phyloP scores from a whole-genome alignment of 2,113 vertebrate genomes.

The Bos indicus region DNA sequence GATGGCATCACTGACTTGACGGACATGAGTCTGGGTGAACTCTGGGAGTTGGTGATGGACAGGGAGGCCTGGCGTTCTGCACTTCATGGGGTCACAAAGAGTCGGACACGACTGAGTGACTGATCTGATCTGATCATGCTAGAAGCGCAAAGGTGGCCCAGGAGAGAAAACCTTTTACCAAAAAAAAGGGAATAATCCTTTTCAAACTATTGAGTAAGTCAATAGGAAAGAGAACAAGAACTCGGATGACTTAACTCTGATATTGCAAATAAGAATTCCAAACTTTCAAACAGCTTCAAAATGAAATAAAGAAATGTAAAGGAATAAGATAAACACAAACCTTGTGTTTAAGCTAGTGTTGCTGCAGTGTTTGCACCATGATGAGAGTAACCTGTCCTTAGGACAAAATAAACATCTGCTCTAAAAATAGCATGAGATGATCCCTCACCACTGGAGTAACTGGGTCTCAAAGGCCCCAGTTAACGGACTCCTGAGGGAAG shows the following conservation, averaged over 20 bases:
- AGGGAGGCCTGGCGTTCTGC: too few species aligned
- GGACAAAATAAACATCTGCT: background rate
- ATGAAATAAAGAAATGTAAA: background rate
- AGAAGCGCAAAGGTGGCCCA: background rate
- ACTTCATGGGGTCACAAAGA: too few species aligned
- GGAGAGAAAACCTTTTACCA: background rate
- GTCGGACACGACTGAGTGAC: too few species aligned
- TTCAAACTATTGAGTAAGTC: background rate
- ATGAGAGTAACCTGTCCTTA: background rate
- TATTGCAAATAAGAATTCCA: background rate
- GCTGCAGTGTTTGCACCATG: background rate
- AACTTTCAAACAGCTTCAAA: background rate
- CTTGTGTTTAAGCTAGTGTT: background rate
- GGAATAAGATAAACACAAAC: background rate
- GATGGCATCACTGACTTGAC: too few species aligned
- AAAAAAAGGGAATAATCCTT: background rate
- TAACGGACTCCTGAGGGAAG: background rate
- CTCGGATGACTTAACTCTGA: background rate
- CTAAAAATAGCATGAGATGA: background rate
- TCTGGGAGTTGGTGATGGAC: too few species aligned
- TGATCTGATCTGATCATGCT: background rate
- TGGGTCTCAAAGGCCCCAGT: background rate
- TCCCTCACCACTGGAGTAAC: background rate
- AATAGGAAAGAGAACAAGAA: background rate
- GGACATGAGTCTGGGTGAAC: too few species aligned